Percentiles rank a stretch among this genome's conserved stretches.
These are phyloP conservation scores for Agriopis leucophaearia DNA, from an alignment of 2,888 invertebrate species.

Conservation along the genomic window DNA sequence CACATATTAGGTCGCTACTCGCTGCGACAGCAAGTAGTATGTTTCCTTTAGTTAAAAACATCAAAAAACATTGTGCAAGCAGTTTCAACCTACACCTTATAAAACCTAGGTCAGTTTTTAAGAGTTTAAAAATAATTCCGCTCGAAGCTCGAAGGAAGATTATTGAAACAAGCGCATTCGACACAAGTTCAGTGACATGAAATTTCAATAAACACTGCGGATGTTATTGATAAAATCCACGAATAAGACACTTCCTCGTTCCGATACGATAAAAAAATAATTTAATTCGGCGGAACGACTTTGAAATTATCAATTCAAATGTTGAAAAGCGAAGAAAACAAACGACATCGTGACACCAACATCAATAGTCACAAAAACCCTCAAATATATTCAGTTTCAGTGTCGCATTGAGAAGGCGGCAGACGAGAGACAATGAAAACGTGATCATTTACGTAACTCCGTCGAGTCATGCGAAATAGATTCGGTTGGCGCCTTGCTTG, in stretches of 20 bases:
- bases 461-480: slow-evolving; percentile 60
- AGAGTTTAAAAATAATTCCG: not conserved
- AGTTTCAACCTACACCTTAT: no score
- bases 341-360: not conserved
- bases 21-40: no score
- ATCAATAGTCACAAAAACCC: not conserved
- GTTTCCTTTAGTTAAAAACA: no score
- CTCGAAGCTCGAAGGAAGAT: not conserved
- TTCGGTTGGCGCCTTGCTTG: slow-evolving; percentile 55
- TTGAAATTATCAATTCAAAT: not conserved
- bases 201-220: no score
- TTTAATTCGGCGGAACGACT: no score
- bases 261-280: no score
- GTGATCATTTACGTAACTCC: slow-evolving; percentile 64
- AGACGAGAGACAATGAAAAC: slow-evolving; percentile 55
- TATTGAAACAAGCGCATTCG: not conserved
- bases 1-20: no score
- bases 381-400: slow-evolving; percentile 4
- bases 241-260: no score
- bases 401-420: slow-evolving; percentile 20
- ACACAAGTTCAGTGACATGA: slow-evolving; percentile 16
- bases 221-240: no score
- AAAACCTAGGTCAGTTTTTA: no score
- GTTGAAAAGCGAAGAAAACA: not conserved
- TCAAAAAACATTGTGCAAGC: no score